Conservation (phyloP, 2,797 vertebrate species). For the Pygocentrus nattereri region DNA sequence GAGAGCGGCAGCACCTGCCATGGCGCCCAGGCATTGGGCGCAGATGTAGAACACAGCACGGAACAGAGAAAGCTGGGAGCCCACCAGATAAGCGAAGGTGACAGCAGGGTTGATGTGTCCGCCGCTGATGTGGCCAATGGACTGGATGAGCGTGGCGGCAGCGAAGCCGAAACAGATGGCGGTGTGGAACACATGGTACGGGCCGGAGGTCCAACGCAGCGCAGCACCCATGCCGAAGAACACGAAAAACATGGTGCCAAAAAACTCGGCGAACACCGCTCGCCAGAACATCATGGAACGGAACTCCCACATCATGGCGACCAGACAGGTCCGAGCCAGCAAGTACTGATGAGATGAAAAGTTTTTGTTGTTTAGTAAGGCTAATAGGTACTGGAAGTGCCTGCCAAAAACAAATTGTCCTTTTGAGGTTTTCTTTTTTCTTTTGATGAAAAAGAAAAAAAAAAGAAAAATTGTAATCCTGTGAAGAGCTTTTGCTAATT, state of each 20-base stretch:
- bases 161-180: slow-evolving; percentile 92
- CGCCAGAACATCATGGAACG: slow-evolving; percentile 94
- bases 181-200: slow-evolving; percentile 86
- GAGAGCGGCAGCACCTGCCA: slow-evolving; percentile 89
- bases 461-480: slow-evolving; percentile 26
- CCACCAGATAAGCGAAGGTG: slow-evolving; percentile 90
- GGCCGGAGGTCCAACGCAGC: slow-evolving; percentile 88
- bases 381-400: not conserved
- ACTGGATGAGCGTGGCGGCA: slow-evolving; percentile 90
- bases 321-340: slow-evolving; percentile 52
- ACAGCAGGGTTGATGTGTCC: slow-evolving; percentile 94
- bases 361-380: slow-evolving; percentile 54
- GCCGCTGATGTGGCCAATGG: slow-evolving; percentile 91
- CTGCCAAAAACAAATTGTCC: not conserved
- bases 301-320: slow-evolving; percentile 91
- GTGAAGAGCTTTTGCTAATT: not conserved
- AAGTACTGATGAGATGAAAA: slow-evolving; percentile 5
- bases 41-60: slow-evolving; percentile 89
- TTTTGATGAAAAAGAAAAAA: not conserved
- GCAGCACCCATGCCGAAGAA: slow-evolving; percentile 92
- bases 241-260: slow-evolving; percentile 93
- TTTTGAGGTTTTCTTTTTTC: not conserved
- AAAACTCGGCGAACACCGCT: slow-evolving; percentile 93
- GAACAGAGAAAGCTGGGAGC: slow-evolving; percentile 92
- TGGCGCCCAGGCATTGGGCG: slow-evolving; percentile 90